These are phyloP conservation scores for Nannospalax galili DNA, from an alignment of 2,113 vertebrate genomes.

Conservation along the genomic window DNA sequence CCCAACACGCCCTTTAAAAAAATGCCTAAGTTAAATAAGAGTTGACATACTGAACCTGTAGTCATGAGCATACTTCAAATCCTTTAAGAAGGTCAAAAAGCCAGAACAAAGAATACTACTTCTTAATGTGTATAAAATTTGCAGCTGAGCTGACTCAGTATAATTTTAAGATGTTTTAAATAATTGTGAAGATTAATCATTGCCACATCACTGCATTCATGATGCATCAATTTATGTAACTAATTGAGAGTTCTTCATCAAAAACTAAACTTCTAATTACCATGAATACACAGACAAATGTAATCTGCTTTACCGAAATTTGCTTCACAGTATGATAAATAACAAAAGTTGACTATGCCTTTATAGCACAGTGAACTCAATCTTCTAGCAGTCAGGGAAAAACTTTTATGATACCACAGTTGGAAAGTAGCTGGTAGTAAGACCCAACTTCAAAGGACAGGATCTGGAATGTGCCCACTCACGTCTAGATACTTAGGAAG, in stretches of 20 bases:
- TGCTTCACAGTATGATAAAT: not conserved
- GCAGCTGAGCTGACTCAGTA: not conserved
- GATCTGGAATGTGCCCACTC: not conserved
- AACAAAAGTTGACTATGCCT: not conserved
- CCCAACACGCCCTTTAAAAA: not conserved
- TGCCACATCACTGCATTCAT: not conserved
- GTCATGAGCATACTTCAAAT: not conserved
- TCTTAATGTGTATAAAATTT: not conserved
- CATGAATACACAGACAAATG: not conserved
- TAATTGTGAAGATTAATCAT: constrained; percentile 4
- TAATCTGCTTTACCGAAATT: not conserved
- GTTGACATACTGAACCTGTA: not conserved
- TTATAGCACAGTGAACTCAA: not conserved
- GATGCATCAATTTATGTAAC: not conserved
- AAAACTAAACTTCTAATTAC: not conserved
- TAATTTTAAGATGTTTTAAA: constrained; percentile 9
- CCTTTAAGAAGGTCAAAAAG: not conserved
- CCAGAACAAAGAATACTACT: not conserved
- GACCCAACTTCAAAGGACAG: not conserved
- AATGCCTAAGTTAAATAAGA: not conserved
- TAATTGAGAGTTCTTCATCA: not conserved
- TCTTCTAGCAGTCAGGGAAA: not conserved
- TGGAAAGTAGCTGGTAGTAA: not conserved
- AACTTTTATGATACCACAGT: no score
- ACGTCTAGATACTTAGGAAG: not conserved